phyloP scores from a whole-genome alignment of 2,888 invertebrate genomes.

The Brachylomia viminalis region DNA sequence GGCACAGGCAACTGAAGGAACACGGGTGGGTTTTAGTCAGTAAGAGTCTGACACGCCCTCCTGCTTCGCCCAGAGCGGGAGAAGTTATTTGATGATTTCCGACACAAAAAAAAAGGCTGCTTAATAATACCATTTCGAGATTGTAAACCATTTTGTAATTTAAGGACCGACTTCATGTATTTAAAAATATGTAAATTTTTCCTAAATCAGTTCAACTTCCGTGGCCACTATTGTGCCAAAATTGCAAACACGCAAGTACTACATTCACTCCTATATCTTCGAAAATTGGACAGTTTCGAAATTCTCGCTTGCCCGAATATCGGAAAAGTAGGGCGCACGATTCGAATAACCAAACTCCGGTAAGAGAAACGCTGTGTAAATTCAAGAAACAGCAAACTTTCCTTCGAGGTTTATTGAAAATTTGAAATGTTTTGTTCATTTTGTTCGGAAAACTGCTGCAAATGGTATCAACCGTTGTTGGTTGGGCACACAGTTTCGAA shows the following conservation, averaged over 20 bases:
- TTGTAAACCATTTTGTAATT: neutral
- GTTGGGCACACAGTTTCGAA: neutral
- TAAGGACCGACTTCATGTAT: too few relatives aligned
- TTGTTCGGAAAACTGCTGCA: conserved; percentile 17
- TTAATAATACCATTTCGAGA: neutral
- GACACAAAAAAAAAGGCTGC: too few relatives aligned
- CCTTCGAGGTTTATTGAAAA: conserved; percentile 46
- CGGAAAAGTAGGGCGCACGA: conserved; percentile 60
- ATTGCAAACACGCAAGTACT: conserved; percentile 30
- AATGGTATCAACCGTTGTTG: conserved; percentile 19
- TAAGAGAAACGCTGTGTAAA: conserved; percentile 49
- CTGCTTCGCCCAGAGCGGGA: too few relatives aligned
- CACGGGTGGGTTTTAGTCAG: too few relatives aligned
- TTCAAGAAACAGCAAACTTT: conserved; percentile 44
- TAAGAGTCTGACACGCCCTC: too few relatives aligned
- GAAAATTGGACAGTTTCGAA: conserved; percentile 60
- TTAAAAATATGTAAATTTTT: neutral
- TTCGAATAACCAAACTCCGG: conserved; percentile 50
- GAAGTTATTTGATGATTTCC: too few relatives aligned
- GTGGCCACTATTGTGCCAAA: conserved; percentile 30
- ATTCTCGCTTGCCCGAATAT: conserved; percentile 51
- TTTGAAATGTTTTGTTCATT: conserved; percentile 47
- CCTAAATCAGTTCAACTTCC: neutral
- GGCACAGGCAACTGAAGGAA: too few relatives aligned
- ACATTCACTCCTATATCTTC: conserved; percentile 42